Evolutionary conservation across 2,113 vertebrate species (phyloP).

Genomic region (Catagonus wagneri): DNA sequence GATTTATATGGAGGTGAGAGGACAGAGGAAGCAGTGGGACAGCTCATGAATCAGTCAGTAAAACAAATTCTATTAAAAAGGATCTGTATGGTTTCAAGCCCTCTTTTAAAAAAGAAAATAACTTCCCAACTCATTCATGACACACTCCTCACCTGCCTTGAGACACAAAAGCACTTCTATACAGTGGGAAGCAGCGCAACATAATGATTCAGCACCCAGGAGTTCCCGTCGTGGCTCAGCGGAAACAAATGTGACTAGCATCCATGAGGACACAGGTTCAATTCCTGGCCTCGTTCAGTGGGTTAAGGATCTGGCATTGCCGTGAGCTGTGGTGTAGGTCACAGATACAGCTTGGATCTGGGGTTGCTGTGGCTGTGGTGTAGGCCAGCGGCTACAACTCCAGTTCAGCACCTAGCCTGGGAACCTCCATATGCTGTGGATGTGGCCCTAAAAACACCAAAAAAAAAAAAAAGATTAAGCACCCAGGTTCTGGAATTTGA

Average conservation of each 20-base stretch:
- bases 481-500: background rate
- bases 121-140: background rate
- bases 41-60: background rate
- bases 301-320: no score
- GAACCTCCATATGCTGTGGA: no score
- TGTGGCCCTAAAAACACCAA: no score
- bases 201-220: background rate
- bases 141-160: background rate
- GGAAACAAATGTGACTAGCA: no score
- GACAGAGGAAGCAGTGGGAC: background rate
- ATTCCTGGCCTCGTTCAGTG: no score
- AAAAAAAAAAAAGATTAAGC: background rate
- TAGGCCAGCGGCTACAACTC: no score
- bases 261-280: no score
- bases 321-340: no score
- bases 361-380: no score
- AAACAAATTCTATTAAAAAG: constrained; percentile 18
- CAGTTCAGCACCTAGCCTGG: no score
- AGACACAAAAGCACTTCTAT: background rate
- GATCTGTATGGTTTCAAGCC: background rate
- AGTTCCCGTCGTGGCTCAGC: no score
- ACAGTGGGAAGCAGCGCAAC: background rate
- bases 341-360: no score
- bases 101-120: constrained; percentile 13
- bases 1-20: constrained; percentile 13